phyloP scores from a whole-genome alignment of 2,888 invertebrate species.

The Rhingia campestris region DNA sequence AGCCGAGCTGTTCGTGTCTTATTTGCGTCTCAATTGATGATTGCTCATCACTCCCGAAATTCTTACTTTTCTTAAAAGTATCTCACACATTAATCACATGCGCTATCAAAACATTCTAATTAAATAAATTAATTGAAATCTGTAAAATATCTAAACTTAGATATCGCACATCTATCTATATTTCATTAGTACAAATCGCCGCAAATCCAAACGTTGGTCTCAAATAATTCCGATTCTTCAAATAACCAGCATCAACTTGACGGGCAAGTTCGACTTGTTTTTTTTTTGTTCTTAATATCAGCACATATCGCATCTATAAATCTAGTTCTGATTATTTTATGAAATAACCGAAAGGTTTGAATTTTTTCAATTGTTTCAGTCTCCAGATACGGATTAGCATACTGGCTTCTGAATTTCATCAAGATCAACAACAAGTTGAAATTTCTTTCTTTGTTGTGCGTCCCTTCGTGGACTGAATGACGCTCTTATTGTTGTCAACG shows the following conservation, averaged over 20 bases:
- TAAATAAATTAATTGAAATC: too few relatives aligned
- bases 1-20: too few relatives aligned
- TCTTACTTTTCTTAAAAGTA: too few relatives aligned
- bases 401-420: constrained; percentile 9
- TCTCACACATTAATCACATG: too few relatives aligned
- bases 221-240: too few relatives aligned
- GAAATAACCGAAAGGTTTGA: constrained; percentile 34
- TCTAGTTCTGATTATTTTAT: constrained; percentile 24
- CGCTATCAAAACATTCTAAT: too few relatives aligned
- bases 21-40: too few relatives aligned
- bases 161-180: too few relatives aligned
- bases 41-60: too few relatives aligned
- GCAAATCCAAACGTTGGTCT: too few relatives aligned
- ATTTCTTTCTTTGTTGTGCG: constrained; percentile 8
- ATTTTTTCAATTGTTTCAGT: constrained; percentile 17
- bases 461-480: neutral
- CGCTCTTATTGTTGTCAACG: constrained; percentile 18
- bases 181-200: too few relatives aligned
- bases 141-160: too few relatives aligned
- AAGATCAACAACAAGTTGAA: constrained; percentile 25
- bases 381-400: constrained; percentile 35
- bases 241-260: neutral
- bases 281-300: neutral
- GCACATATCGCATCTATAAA: constrained; percentile 23
- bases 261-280: constrained; percentile 52